Base-by-base conservation (phyloP, 2,797 vertebrate species). In the Acomys russatus region DNA sequence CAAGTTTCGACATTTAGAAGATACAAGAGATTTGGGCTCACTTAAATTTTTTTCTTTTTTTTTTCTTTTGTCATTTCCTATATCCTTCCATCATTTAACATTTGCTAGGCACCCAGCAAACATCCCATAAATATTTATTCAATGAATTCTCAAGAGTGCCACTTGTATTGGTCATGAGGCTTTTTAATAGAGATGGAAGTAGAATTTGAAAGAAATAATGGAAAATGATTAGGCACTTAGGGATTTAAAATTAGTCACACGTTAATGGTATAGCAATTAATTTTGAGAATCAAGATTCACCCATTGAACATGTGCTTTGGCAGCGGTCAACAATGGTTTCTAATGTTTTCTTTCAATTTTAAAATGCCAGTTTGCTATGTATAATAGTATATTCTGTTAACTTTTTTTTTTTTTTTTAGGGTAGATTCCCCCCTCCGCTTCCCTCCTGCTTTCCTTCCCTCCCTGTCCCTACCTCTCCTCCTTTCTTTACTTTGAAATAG, bases 201-300 rank as follows among this genome's bases (percentile, higher is more conserved):
- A 20, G 80, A 87, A 83, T 22, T 68, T 96, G 71, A 93, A 82
- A 83, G 68, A 92, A 94, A 91, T 91, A 59, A 89, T 74, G 33
- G 64, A 63, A 79, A 92, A 64, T 90, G 80, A 51, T 78, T 95
- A 91, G 63, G 61, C 63, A 66, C 33, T 92, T 93, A 86, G 49
- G 71, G 63, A 84, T 88, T 94, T 92, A 87, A 86, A 86, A 73
- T 93, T 77, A 74, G n/a, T 92, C 49, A 70, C n/a, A 38, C 68
- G 35, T 30, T 1, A 64, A 33, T 73, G 63, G 7, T 35, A 17
- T n/a, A 64, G 76, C 18, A 85, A 80, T 95, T 92, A 73, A 51
- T 95, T 94, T 92, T 89, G 82, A 92, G 78, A 88, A 82, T 63
- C 15, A 59, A 68, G 71, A 76, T 28, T 90, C 79, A 88, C 66